A percentile compares a stretch with the other conserved stretches of the same genome.
Evolutionary conservation across 2,113 vertebrate species (phyloP).

Genomic region (Saguinus imperator): DNA sequence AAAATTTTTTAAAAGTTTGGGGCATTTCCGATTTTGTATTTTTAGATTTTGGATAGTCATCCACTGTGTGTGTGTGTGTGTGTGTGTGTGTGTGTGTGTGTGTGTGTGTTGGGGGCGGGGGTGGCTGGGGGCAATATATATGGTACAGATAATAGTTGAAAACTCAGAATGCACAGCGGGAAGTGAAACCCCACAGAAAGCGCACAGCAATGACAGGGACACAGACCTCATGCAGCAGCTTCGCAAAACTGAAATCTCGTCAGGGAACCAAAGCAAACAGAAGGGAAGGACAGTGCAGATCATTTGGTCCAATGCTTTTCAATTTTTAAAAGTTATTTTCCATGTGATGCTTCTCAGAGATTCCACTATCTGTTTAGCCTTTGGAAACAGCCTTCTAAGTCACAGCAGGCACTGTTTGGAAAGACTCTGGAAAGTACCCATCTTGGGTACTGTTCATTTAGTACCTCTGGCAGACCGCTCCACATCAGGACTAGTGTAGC

Average conservation of each 20-base stretch:
- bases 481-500: background rate
- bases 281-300: too few relatives aligned
- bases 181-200: background rate
- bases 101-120: too few relatives aligned
- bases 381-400: background rate
- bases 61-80: too few relatives aligned
- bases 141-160: rapidly evolving
- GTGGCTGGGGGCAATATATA: too few relatives aligned
- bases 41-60: background rate
- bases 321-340: background rate
- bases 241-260: rapidly evolving
- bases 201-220: background rate
- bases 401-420: background rate
- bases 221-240: rapidly evolving
- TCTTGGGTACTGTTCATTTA: too few relatives aligned
- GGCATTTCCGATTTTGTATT: background rate
- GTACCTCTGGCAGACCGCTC: background rate
- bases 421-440: background rate
- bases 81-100: too few relatives aligned
- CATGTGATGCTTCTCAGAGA: background rate
- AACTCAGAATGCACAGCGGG: background rate
- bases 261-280: too few relatives aligned
- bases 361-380: too few relatives aligned
- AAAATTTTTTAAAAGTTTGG: too few relatives aligned
- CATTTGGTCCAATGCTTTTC: background rate